These are phyloP conservation scores for Caenorhabditis tropicalis DNA, from an alignment of 1,140 invertebrate genomes.

Conservation along the genomic window DNA sequence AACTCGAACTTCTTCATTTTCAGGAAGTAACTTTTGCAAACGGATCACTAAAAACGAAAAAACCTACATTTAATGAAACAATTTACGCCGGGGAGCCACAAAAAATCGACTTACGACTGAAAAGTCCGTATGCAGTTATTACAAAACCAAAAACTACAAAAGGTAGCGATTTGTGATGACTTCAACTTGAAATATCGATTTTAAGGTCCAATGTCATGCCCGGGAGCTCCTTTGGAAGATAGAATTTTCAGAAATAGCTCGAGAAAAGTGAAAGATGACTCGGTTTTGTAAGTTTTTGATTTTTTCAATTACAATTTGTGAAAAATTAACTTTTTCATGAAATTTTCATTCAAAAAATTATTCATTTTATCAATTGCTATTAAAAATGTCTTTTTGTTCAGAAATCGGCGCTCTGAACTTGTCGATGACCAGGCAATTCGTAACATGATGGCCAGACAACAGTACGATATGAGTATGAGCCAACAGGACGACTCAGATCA, in stretches of 20 bases:
- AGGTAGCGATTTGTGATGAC: not conserved
- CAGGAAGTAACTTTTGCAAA: constrained; percentile 9
- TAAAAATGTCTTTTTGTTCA: not conserved
- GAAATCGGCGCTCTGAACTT: constrained; percentile 7
- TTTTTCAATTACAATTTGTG: not conserved
- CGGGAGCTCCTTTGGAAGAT: constrained; percentile 22
- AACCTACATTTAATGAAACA: not conserved
- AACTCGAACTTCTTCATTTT: not conserved
- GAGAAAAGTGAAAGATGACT: constrained; percentile 18
- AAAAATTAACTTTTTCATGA: not conserved
- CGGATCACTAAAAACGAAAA: not conserved
- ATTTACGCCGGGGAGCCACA: constrained; percentile 3
- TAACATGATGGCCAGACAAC: not conserved
- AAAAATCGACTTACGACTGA: constrained; percentile 31
- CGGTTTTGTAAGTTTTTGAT: constrained; percentile 1
- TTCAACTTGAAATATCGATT: not conserved
- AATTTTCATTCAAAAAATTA: not conserved
- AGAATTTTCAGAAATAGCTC: constrained; percentile 1
- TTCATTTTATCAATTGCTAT: not conserved
- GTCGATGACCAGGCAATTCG: not conserved
- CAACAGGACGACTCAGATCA: constrained; percentile 27
- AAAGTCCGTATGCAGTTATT: constrained; percentile 22
- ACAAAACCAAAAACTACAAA: constrained; percentile 21
- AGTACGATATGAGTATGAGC: constrained; percentile 2
- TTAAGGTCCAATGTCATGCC: constrained; percentile 23